phyloP scores from a whole-genome alignment of 2,888 invertebrate species.

The Cactoblastis cactorum region DNA sequence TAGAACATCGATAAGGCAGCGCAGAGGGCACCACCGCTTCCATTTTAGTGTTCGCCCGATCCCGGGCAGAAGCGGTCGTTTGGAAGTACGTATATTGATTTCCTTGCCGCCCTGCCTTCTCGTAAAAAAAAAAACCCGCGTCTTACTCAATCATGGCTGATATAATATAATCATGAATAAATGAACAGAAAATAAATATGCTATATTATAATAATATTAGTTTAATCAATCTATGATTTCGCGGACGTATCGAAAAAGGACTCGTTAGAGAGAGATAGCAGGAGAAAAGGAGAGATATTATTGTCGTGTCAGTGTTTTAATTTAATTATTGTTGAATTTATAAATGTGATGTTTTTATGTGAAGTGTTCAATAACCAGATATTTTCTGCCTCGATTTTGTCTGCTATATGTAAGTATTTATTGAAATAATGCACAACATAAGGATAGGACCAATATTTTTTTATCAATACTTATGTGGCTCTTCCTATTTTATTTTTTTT shows the following conservation, averaged over 20 bases:
- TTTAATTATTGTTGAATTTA: conserved; percentile 26
- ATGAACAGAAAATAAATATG: conserved; percentile 19
- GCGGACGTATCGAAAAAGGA: conserved; percentile 31
- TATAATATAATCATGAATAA: conserved; percentile 13
- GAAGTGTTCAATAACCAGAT: not conserved
- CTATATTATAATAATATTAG: conserved; percentile 29
- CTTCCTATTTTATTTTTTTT: too few relatives aligned
- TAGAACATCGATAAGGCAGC: conserved; percentile 35
- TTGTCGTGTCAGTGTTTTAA: conserved; percentile 22
- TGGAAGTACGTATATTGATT: conserved; percentile 4
- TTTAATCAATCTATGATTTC: conserved; percentile 17
- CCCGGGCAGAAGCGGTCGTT: conserved; percentile 42
- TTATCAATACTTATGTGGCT: too few relatives aligned
- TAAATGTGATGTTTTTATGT: conserved; percentile 14
- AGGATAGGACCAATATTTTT: not conserved
- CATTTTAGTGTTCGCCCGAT: conserved; percentile 60
- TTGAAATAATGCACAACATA: not conserved
- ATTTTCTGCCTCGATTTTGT: not conserved
- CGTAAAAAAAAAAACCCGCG: conserved; percentile 20
- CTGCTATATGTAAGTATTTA: conserved; percentile 2
- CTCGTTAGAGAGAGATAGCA: conserved; percentile 31
- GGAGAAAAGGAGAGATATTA: conserved; percentile 31
- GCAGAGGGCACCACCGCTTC: conserved; percentile 34
- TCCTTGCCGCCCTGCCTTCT: not conserved
- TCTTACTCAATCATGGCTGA: conserved; percentile 1